Base-by-base conservation (phyloP, 2,888 invertebrate species). In the Argyra leucocephala region DNA sequence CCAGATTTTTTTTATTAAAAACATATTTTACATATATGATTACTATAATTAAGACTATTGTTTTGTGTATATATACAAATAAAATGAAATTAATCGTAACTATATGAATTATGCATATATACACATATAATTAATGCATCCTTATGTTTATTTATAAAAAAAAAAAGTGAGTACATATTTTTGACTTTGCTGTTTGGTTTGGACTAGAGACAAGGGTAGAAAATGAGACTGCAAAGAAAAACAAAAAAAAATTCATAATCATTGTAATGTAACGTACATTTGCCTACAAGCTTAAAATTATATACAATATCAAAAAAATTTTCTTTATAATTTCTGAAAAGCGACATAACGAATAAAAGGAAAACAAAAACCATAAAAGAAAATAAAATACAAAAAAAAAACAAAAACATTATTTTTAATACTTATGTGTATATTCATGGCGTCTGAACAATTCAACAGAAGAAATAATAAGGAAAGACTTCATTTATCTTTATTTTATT, bases 321-420 rank as follows among this genome's bases (percentile, higher is more conserved):
- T 48, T 5, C 48, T 48, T 48, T 48, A 48, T 48, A 48, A 48
- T 48, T 48, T 48, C 48, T 48, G 48, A 48, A 48, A 48, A 48
- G 48, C 48, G 48, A 48, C 48, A 48, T 48, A 48, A 48, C 10
- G 10, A 31, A 31, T 31, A 7, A 31, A 31, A 31, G 31, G 31
- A 31, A 31, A 31, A 31, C 5, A 31, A 31, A 31, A 31, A 7
- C 6, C 10, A 31, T 31, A 31, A 31, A 31, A 10, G 31, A 48
- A 48, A 15, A 12, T 31, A 31, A 31, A 31, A 31, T 31, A 31
- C 7, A 31, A 31, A 31, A 10, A 12, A 31, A 31, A 48, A 18
- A 48, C 18, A 18, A 9, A 48, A 12, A 48, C 9, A 48, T 12
- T 48, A 18, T 12, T 48, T 48, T 48, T 48, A 48, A 48, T 31